These are phyloP conservation scores for Lycocorax pyrrhopterus DNA, from an alignment of 2,113 vertebrate species.

Conservation along the genomic window DNA sequence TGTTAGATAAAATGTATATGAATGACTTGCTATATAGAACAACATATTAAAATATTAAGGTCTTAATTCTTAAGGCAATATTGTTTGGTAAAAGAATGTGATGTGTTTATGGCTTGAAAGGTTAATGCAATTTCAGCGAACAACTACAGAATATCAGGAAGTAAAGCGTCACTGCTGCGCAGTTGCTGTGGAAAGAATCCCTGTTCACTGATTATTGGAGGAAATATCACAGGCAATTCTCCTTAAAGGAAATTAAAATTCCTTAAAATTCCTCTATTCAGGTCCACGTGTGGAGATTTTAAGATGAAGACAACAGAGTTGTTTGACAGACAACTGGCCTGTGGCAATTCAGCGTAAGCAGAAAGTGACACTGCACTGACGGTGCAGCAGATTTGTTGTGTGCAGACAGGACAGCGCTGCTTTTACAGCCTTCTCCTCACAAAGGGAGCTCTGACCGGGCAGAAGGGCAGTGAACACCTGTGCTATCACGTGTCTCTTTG, in stretches of 20 bases:
- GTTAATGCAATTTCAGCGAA: neutral
- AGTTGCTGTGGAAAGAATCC: neutral
- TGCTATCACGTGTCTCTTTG: rapidly evolving
- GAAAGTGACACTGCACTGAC: rapidly evolving
- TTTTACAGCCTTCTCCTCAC: neutral
- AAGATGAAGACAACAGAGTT: neutral
- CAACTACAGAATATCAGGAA: neutral
- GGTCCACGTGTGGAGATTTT: neutral
- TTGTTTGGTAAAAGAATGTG: neutral
- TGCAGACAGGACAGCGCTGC: neutral
- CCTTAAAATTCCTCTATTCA: neutral
- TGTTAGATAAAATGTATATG: neutral
- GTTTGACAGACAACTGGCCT: neutral
- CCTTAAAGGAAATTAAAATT: neutral
- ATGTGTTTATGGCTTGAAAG: neutral
- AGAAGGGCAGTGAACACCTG: neutral
- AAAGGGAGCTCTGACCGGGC: neutral
- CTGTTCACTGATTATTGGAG: neutral
- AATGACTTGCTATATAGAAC: neutral
- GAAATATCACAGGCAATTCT: neutral
- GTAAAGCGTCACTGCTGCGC: neutral
- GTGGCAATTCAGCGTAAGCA: neutral
- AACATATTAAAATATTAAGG: neutral
- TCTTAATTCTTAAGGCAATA: neutral
- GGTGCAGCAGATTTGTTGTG: rapidly evolving